A percentile compares a stretch with the other conserved stretches of the same genome.
phyloP scores from a whole-genome alignment of 2,113 vertebrate species.

The Mus pahari region DNA sequence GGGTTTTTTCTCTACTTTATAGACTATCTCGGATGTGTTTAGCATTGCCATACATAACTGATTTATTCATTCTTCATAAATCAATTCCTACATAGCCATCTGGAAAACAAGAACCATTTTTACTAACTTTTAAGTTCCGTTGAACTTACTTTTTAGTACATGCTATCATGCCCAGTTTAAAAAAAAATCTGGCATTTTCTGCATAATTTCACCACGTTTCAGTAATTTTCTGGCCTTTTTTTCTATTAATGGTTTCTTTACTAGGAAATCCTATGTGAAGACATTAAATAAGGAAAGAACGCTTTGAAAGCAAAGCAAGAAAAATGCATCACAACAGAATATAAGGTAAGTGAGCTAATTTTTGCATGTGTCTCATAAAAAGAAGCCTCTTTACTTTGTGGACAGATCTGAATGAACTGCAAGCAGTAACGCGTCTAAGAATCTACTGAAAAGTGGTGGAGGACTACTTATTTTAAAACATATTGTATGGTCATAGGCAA shows the following conservation, averaged over 20 bases:
- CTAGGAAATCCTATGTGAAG: conserved; percentile 34
- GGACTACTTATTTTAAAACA: conserved; percentile 30
- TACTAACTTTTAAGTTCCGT: conserved; percentile 57
- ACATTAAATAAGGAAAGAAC: conserved; percentile 51
- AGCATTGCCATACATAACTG: conserved; percentile 66
- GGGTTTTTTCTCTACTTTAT: conserved; percentile 66
- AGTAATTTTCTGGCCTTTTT: conserved; percentile 47
- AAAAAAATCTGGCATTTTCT: conserved; percentile 55
- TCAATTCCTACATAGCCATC: conserved; percentile 60
- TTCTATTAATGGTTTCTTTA: conserved; percentile 6
- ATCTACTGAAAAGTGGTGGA: conserved; percentile 30
- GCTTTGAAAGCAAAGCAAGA: conserved; percentile 67
- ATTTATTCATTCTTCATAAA: conserved; percentile 74
- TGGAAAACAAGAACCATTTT: conserved; percentile 73
- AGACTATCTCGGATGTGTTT: conserved; percentile 67
- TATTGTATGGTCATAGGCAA: conserved; percentile 37
- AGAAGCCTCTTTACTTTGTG: conserved; percentile 46
- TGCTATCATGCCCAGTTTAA: conserved; percentile 25
- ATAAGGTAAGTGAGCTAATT: conserved; percentile 3
- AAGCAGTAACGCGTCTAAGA: conserved; percentile 46
- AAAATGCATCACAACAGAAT: conserved; percentile 3
- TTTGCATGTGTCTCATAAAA: not conserved
- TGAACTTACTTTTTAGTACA: conserved; percentile 62
- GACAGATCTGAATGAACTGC: conserved; percentile 37
- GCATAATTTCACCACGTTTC: conserved; percentile 15